These are phyloP conservation scores for Numenius phaeopus DNA, from an alignment of 2,797 vertebrate genomes.

Conservation along the genomic window DNA sequence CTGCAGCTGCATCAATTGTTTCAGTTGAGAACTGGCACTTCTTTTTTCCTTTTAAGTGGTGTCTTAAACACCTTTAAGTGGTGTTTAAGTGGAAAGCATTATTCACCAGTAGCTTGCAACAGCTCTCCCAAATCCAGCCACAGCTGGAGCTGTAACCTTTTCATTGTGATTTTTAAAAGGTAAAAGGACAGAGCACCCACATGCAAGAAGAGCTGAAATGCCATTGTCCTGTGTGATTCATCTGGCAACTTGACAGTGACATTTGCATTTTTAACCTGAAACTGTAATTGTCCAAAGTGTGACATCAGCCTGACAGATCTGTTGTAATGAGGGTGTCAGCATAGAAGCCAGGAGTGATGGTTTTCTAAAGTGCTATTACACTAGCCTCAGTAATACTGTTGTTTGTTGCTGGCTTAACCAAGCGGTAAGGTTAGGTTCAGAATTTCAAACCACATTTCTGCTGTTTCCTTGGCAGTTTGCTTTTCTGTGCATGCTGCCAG, in stretches of 20 bases:
- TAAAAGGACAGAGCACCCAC: background rate
- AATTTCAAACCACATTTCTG: background rate
- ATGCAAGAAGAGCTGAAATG: background rate
- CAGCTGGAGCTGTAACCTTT: background rate
- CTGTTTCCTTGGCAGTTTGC: background rate
- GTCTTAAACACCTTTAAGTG: background rate
- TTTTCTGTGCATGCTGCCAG: background rate
- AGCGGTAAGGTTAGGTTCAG: background rate
- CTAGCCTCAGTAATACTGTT: background rate
- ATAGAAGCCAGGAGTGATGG: background rate
- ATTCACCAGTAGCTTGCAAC: background rate
- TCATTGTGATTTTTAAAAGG: background rate
- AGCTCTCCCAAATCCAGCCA: background rate
- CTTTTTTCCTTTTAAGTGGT: background rate
- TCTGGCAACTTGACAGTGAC: background rate
- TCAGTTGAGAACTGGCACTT: background rate
- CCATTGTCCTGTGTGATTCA: background rate
- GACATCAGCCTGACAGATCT: background rate
- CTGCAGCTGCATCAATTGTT: background rate
- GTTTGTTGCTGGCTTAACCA: background rate
- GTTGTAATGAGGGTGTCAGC: background rate
- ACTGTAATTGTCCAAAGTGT: background rate
- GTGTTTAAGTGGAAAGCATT: no score
- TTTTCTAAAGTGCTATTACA: background rate
- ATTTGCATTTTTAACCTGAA: constrained; percentile 6